Evolutionary conservation across 2,113 vertebrate genomes (phyloP).

Genomic region (Archocentrus centrarchus): DNA sequence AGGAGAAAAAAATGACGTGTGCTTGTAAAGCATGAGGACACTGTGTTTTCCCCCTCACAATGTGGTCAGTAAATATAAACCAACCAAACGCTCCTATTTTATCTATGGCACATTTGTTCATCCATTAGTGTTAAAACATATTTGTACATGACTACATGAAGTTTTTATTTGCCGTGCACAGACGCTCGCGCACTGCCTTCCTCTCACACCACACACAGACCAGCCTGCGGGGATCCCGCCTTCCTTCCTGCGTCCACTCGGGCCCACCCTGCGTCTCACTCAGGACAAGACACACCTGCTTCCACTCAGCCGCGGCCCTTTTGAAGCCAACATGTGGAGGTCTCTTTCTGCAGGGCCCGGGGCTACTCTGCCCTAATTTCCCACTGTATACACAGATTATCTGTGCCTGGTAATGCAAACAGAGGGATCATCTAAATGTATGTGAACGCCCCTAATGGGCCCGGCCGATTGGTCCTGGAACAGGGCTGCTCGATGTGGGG

Average conservation of each 20-base stretch:
- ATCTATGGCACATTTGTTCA: background rate
- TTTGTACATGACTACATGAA: background rate
- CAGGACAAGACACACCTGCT: constrained; percentile 75
- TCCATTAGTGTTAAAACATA: background rate
- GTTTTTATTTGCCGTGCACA: background rate
- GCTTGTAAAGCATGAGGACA: background rate
- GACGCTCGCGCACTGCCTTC: background rate
- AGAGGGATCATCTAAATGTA: constrained; percentile 74
- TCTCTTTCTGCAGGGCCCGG: constrained; percentile 46
- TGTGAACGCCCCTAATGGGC: constrained; percentile 72
- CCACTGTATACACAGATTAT: constrained; percentile 77
- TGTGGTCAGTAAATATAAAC: background rate
- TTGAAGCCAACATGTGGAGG: constrained; percentile 74
- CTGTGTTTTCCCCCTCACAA: background rate
- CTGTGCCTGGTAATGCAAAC: constrained; percentile 75
- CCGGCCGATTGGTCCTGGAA: constrained; percentile 54
- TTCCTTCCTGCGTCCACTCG: constrained; percentile 32
- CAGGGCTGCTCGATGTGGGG: constrained; percentile 31
- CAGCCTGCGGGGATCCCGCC: constrained; percentile 46
- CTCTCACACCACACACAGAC: constrained; percentile 34
- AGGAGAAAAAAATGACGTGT: background rate
- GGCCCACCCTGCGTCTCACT: constrained; percentile 56
- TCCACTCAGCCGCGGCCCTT: constrained; percentile 71
- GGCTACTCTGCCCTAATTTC: constrained; percentile 65
- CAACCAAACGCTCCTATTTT: background rate